Evolutionary conservation across 2,113 vertebrate species (phyloP), one percentile per base, ranked within the genome.

Genomic region (Dendropsophus ebraccatus): DNA sequence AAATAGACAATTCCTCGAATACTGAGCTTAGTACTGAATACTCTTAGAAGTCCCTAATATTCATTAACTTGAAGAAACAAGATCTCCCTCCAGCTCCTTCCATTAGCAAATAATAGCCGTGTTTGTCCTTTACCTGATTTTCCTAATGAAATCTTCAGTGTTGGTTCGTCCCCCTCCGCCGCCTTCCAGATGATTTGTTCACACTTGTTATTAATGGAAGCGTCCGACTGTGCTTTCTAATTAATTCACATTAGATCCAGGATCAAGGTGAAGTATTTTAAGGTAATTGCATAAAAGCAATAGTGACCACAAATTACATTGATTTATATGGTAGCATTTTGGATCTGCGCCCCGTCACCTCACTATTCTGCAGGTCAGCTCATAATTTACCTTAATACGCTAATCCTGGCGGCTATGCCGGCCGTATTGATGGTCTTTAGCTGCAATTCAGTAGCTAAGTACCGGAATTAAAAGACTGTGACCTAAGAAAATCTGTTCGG

Each of bases 221-320:
- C 56, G 16, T 45, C 54, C 54, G 14, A 13, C 77, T 62, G 77
- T 30, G 77, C 56, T n/a, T 80, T 25, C 21, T 62, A 80, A 80
- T 80, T 80, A 80, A 80, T 80, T 80, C 56, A 60, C 77, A 41
- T 60, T 62, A 60, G 35, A 80, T 14, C 54, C 56, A 28, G 77
- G 77, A 60, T 62, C 77, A 80, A 62, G 77, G 77, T 80, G 77
- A 80, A 67, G 60, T 67, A 81, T 81, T 81, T 67, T 50, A 81
- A 81, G 79, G 25, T 81, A 81, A 81, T 81, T 81, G 79, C 79
- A 50, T 47, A 28, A 81, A 67, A 23, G 60, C 35, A 32, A 56
- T 62, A 67, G 79, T 67, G 79, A 67, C 60, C 79, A 81, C 79
- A 67, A 47, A 81, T 67, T 81, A 81, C 47, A 69, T 32, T 67